Conservation (phyloP, 2,113 vertebrate genomes). For the Glareola pratincola region DNA sequence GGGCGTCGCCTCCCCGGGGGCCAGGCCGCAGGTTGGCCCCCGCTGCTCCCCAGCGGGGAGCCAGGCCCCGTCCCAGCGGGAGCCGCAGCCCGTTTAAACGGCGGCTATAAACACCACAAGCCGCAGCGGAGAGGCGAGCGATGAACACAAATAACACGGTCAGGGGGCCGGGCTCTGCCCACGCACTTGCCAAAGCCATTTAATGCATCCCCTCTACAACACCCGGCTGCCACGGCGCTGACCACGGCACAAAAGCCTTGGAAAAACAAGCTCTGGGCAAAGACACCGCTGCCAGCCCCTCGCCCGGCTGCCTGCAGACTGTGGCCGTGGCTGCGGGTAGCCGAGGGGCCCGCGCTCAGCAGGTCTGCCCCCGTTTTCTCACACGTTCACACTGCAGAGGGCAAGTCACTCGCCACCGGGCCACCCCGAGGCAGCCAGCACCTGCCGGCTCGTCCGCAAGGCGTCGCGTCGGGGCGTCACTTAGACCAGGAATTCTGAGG, state of each 20-base stretch:
- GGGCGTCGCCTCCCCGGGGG: neutral
- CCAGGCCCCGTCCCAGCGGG: accelerated
- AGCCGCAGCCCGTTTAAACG: too few species aligned
- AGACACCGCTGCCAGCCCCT: neutral
- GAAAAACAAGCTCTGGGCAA: neutral
- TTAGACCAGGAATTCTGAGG: neutral
- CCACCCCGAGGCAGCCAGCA: accelerated
- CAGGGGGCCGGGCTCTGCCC: neutral
- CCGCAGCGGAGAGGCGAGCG: neutral
- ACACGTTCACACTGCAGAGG: accelerated
- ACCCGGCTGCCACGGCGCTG: accelerated
- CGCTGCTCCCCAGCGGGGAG: neutral
- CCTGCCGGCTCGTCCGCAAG: neutral
- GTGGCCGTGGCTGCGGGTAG: accelerated
- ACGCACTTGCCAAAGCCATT: neutral
- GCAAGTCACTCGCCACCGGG: accelerated
- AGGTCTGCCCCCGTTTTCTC: neutral
- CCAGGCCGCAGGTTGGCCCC: neutral
- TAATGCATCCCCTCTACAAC: neutral
- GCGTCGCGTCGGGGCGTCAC: accelerated
- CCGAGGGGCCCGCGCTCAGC: accelerated
- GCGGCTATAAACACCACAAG: too few species aligned
- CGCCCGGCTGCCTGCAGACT: too few species aligned
- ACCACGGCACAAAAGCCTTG: accelerated
- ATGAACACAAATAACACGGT: too few species aligned